Evolutionary conservation across 53 echinoderm and acorn worm species (phyloP), one percentile per base, ranked within the genome.

Genomic region (Mesocentrotus franciscanus): DNA sequence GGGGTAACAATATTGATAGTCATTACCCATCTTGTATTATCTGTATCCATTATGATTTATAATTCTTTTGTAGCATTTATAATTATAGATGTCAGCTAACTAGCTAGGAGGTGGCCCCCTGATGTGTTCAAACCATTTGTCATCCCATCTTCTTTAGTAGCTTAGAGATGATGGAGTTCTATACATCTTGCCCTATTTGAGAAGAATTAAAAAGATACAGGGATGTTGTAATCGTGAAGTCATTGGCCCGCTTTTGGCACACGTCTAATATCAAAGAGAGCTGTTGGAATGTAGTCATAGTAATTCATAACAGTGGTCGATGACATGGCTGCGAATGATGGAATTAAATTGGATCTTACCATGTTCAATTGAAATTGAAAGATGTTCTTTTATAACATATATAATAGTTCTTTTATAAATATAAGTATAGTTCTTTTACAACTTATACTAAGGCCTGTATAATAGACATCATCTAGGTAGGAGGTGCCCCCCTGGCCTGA

Each of bases 101-200:
- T 57, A 29, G 87, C 87, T 57, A 29, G 87, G 87, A 87, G 87
- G 87, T 58, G 87, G 29, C 87, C 87, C 87, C 87, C 87, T 87
- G 58, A 87, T 85, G 24, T 8, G 59, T 56, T 87, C 59, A 27
- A 87, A 59, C 27, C 57, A n/a, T 57, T 87, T 59, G 87, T 87
- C 57, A 26, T 15, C 87, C 29, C 35, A 87, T 87, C 29, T 87
- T n/a, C n/a, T 85, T 85, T 49, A 85, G 85, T 58, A n/a, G 42
- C 29, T 26, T 59, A 11, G 87, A 42, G 49, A 56, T 57, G 57
- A 42, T 29, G 15, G 0, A 24, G 10, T 58, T 26, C n/a, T 56
- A 11, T 85, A 58, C n/a, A 85, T 85, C 85, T 85, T 87, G 87
- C 14, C 87, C 87, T 27, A 87, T 57, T 58, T 87, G 17, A 27